Base-by-base conservation (phyloP, 2,113 vertebrate species). In the Taxidea taxus region DNA sequence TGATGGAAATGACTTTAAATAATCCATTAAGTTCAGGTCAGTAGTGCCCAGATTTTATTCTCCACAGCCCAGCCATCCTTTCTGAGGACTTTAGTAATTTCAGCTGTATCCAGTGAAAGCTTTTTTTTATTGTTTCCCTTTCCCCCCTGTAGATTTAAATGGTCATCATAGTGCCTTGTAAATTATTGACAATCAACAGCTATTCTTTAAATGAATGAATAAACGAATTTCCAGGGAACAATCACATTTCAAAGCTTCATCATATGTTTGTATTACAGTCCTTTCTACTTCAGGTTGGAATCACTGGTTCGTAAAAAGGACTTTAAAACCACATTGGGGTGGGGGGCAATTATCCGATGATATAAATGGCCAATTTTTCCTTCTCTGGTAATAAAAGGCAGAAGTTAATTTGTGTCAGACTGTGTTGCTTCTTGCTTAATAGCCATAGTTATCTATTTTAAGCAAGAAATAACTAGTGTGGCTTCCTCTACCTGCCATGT, bases 221-320 rank as follows among this genome's bases (percentile, higher is more conserved):
- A 64, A 62, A 87, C 80, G 23, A 85, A 85, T 86, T 88, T 96
- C 42, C 64, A 64, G 21, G 54, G 92, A 97, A 37, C 47, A 90
- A 78, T 85, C 37, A 66, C 39, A 88, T 87, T 87, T 87, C 11
- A 94, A 85, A 82, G 1, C 42, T 94, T 91, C 31, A 54, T 58
- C 37, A 62, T 62, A 64, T 54, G 21, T 6, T 92, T 77, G n/a
- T 62, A 60, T 74, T 54, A 72, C 74, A 16, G 31, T 64, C 15
- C 42, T 8, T 21, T 70, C 21, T 88, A 70, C 58, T 95, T 97
- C 82, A 86, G 31, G 1, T 56, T 70, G 27, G 12, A 72, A 1
- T 44, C 75, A 39, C 13, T 51, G 5, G 11, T 92, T 82, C 94
- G 14, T 75, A 13, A 66, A 80, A 78, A 87, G 39, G 58, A 70